Evolutionary conservation across 2,888 invertebrate genomes (phyloP).

Genomic region (Netelia virgata): DNA sequence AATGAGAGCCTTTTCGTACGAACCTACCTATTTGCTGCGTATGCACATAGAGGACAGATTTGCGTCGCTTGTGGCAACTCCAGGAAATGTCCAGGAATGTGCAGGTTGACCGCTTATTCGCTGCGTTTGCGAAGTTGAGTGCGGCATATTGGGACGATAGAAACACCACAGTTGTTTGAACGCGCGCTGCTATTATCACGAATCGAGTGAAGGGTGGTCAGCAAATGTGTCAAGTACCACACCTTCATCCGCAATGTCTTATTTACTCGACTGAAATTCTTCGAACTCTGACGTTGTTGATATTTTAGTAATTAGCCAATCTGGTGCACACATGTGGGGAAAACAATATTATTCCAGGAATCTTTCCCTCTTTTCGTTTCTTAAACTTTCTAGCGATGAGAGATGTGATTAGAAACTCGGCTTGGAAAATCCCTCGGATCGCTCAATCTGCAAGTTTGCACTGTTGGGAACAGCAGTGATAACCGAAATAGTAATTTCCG

Average conservation of each 20-base stretch:
- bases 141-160: not conserved
- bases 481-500: constrained; percentile 59
- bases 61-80: not conserved
- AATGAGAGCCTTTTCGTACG: constrained; percentile 25
- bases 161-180: not conserved
- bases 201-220: too few species aligned
- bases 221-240: too few species aligned
- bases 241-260: too few species aligned
- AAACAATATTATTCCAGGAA: not conserved
- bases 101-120: not conserved
- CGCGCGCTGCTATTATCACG: too few species aligned
- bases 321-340: too few species aligned
- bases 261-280: too few species aligned
- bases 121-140: not conserved
- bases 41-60: not conserved
- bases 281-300: too few species aligned
- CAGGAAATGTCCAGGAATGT: not conserved
- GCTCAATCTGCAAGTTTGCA: constrained; percentile 37
- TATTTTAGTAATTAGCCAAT: too few species aligned
- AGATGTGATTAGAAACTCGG: not conserved
- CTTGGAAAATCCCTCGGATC: constrained; percentile 30
- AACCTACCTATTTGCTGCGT: constrained; percentile 27
- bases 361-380: not conserved
- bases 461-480: constrained; percentile 38
- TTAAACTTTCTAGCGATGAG: not conserved